phyloP scores from a whole-genome alignment of 2,113 vertebrate genomes.

The Drymodes brunneopygia region DNA sequence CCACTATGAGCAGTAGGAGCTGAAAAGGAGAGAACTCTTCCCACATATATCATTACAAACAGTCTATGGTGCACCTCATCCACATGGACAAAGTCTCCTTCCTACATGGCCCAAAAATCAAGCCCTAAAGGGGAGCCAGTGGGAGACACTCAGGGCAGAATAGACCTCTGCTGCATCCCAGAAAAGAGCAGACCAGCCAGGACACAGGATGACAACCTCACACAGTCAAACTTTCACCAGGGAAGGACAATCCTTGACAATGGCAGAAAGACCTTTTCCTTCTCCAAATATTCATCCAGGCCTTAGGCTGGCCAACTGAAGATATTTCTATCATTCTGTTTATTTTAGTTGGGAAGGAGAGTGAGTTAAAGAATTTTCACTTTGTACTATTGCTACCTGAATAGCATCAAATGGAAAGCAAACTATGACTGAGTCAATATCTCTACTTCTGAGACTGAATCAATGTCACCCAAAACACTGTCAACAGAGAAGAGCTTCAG shows the following conservation, averaged over 20 bases:
- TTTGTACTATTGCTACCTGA: not conserved
- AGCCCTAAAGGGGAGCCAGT: not conserved
- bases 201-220: not conserved
- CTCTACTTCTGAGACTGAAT: not conserved
- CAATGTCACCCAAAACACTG: not conserved
- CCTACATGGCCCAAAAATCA: not conserved
- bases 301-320: not conserved
- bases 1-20: not conserved
- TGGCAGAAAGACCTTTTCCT: not conserved
- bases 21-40: not conserved
- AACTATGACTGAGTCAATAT: not conserved
- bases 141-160: not conserved
- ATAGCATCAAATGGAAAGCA: not conserved
- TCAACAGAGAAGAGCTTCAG: not conserved
- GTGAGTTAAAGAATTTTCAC: not conserved
- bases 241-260: not conserved
- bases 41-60: not conserved
- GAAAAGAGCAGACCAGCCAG: not conserved
- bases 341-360: not conserved
- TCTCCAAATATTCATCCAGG: not conserved
- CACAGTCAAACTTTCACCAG: rapidly evolving
- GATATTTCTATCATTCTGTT: not conserved
- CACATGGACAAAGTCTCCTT: not conserved
- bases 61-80: not conserved
- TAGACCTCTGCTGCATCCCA: not conserved